A percentile compares a stretch with the other conserved stretches of the same genome.
Conservation (phyloP, 2,888 invertebrate species). For the Gerris lacustris region DNA sequence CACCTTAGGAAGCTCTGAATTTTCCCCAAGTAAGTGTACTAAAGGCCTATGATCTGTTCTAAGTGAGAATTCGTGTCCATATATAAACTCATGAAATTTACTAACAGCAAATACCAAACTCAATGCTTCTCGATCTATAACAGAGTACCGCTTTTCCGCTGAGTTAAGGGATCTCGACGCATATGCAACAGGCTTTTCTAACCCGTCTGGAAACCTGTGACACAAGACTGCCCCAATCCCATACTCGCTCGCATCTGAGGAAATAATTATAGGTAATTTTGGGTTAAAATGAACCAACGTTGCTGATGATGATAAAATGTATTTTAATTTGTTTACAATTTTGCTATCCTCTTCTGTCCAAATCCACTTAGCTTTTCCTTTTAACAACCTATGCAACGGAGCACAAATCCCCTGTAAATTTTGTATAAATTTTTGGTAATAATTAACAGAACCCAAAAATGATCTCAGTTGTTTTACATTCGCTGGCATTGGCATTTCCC, state of each 20-base stretch:
- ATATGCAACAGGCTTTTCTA: conserved; percentile 14
- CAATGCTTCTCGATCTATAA: neutral
- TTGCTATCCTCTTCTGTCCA: conserved; percentile 9
- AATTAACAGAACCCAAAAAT: conserved; percentile 5
- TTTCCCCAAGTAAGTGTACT: conserved; percentile 3
- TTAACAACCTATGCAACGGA: conserved; percentile 6
- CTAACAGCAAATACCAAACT: conserved; percentile 7
- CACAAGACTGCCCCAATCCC: conserved; percentile 15
- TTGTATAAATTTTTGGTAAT: conserved; percentile 8
- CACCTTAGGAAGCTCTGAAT: conserved; percentile 8
- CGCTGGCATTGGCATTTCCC: neutral
- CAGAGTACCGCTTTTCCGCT: conserved; percentile 7
- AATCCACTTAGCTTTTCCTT: conserved; percentile 5
- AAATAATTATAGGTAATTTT: neutral
- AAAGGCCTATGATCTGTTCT: conserved; percentile 14
- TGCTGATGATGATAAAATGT: too few species aligned
- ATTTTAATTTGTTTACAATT: neutral
- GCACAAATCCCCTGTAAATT: conserved; percentile 8
- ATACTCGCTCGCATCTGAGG: conserved; percentile 10
- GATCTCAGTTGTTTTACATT: neutral
- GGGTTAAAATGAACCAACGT: too few species aligned
- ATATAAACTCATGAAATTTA: conserved; percentile 8
- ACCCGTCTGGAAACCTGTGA: conserved; percentile 11
- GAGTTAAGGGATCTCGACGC: neutral
- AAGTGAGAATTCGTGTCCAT: conserved; percentile 10